Evolutionary conservation across 2,113 vertebrate genomes (phyloP), one percentile per base, ranked within the genome.

Genomic region (Montifringilla adamsi): DNA sequence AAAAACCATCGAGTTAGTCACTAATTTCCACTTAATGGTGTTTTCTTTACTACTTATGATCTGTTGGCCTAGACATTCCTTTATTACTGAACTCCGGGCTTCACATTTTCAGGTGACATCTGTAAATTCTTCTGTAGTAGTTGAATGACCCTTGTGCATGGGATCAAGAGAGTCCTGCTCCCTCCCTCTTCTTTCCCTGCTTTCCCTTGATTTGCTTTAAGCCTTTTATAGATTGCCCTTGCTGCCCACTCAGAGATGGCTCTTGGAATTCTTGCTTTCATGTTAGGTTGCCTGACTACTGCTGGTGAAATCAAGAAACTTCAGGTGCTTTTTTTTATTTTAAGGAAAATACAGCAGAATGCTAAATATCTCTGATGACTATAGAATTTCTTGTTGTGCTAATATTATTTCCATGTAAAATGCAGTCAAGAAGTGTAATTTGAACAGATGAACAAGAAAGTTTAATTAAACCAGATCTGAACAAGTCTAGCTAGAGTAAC

Each of bases 251-350:
- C n/a, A 11, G 70, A 89, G 24, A 21, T 82, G 70, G 31, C 53
- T 69, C 43, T 64, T 89, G 62, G 49, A 89, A 84, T 95, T 94
- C 37, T 84, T 70, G 33, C 74, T 87, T 95, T 95, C 35, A 69
- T 89, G 56, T 87, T 75, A 24, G 70, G 20, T 72, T 89, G 46
- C 37, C 28, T 75, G 58, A 72, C 41, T 85, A 35, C 49, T 89
- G 31, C 41, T 91, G 74, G n/a, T 22, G 30, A 89, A 94, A 82
- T 68, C 83, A 73, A 86, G 28, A 46, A 16, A 11, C 46, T 73
- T 68, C 30, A 49, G n/a, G 30, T 58, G 22, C 1, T 28, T 46
- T 77, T 77, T 35, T 41, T 59, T 30, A 21, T 55, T 30, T 43
- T 81, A 46, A 81, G 64, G 59, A 56, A 64, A 70, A 52, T 23